Base-by-base conservation (phyloP, 2,113 vertebrate genomes). In the Chloropsis hardwickii region DNA sequence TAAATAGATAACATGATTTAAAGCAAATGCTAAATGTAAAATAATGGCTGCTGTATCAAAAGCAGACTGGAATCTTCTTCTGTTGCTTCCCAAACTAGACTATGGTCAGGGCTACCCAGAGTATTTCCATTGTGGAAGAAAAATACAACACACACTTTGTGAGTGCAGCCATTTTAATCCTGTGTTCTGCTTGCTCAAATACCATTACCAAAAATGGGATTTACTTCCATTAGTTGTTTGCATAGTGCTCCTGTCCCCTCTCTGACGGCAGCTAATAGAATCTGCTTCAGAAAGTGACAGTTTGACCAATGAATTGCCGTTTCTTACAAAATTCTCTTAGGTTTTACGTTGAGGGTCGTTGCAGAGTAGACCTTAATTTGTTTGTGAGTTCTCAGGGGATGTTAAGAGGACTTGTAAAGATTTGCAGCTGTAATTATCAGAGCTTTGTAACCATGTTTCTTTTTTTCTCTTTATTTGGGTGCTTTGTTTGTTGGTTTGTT, bases 301-400 rank as follows among this genome's bases (percentile, higher is more conserved):
- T 53, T 86, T 39, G 12, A 21, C 11, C 64, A 37, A 21, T 28
- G 18, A 60, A 35, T 88, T 76, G 9, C n/a, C 6, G 7, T 80
- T 69, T 61, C 22, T 51, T 44, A 56, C 11, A 3, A 44, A 65
- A 48, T 29, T 29, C 23, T 60, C 80, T 48, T 80, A 22, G 35
- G 5, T 57, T 70, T 78, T 39, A 29, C 2, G 0, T 1, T 61
- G 65, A 51, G 9, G 8, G 27, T 31, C 0, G 0, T 56, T 61
- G 70, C 39, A 56, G 21, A 14, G 14, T 19, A 47, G 28, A n/a
- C 11, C 5, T 74, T 47, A 28, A 31, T 19, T 91, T 60, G 20
- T 45, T 2, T 20, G 1, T 15, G 27, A 31, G 48, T n/a, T 53
- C 37, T 77, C 10, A 6, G 2, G 1, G 13, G 5, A 6, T 53